A percentile compares a stretch with the other conserved stretches of the same genome.
These are phyloP conservation scores for Sebastes steindachneri DNA, from an alignment of 2,797 vertebrate genomes.

Conservation along the genomic window DNA sequence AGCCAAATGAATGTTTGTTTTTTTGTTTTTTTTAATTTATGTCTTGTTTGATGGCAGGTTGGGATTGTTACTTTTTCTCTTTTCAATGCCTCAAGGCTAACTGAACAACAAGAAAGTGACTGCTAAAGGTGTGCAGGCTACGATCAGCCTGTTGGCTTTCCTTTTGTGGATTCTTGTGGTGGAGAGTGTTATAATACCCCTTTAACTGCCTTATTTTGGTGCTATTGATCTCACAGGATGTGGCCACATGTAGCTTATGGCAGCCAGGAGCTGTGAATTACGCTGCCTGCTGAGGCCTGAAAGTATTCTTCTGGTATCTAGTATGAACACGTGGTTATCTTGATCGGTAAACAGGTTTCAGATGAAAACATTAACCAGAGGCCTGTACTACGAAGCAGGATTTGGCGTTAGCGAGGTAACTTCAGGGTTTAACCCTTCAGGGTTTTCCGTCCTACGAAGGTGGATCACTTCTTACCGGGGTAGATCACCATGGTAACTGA, in stretches of 20 bases:
- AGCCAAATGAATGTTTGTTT: slow-evolving; percentile 86
- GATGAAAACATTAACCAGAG: not conserved
- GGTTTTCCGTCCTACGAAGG: too few species aligned
- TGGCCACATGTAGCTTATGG: slow-evolving; percentile 31
- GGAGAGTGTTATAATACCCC: slow-evolving; percentile 22
- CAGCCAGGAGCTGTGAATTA: slow-evolving; percentile 46
- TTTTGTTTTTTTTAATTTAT: slow-evolving; percentile 67
- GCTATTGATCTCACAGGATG: slow-evolving; percentile 66
- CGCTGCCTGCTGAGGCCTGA: slow-evolving; percentile 33
- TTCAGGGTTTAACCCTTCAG: too few species aligned
- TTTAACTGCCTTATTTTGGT: slow-evolving; percentile 70
- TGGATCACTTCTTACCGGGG: too few species aligned
- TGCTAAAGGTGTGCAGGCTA: slow-evolving; percentile 11
- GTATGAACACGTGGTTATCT: slow-evolving; percentile 12
- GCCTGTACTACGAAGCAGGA: too few species aligned
- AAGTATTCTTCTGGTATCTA: slow-evolving; percentile 23
- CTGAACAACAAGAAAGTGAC: slow-evolving; percentile 35
- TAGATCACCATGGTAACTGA: too few species aligned
- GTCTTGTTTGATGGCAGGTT: slow-evolving; percentile 60
- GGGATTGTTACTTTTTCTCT: slow-evolving; percentile 54
- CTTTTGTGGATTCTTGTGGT: slow-evolving; percentile 21
- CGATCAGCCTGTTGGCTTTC: slow-evolving; percentile 28
- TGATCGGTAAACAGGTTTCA: slow-evolving; percentile 6
- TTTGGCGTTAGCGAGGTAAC: too few species aligned
- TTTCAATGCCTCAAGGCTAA: slow-evolving; percentile 34